Evolutionary conservation across 2,113 vertebrate genomes (phyloP).

Genomic region (Ailurus styani): DNA sequence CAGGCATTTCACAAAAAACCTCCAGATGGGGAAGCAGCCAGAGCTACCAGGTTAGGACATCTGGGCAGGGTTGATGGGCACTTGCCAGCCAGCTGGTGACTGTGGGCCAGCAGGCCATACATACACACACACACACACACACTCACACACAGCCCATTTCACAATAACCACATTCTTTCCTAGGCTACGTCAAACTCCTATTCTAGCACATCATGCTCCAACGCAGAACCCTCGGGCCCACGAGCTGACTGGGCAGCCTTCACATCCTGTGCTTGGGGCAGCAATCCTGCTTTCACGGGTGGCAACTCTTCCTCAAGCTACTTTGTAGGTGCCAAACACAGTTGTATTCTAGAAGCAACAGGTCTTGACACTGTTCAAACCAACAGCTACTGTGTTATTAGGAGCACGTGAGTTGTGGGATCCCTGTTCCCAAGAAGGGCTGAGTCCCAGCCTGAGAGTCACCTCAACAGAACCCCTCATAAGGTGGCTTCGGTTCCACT

Average conservation of each 20-base stretch:
- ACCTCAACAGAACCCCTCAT: neutral
- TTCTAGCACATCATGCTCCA: neutral
- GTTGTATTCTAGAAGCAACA: constrained; percentile 14
- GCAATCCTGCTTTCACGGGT: neutral
- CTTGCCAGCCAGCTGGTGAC: neutral
- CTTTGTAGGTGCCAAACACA: constrained; percentile 41
- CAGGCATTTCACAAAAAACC: neutral
- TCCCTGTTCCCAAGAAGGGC: neutral
- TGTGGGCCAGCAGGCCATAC: neutral
- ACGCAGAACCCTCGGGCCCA: neutral
- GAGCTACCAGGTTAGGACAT: neutral
- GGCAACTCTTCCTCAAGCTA: constrained; percentile 36
- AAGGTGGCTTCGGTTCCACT: neutral
- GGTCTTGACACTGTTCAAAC: neutral
- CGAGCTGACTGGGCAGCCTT: neutral
- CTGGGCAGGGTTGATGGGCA: neutral
- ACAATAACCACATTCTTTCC: neutral
- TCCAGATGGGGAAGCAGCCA: neutral
- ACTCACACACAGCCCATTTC: neutral
- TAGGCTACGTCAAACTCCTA: neutral
- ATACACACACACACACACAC: neutral
- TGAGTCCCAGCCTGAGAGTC: neutral
- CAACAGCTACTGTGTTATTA: neutral
- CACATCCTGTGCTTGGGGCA: neutral
- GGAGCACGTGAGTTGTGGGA: neutral